Conservation (phyloP, 2,797 vertebrate genomes). For the Heterohyrax brucei region DNA sequence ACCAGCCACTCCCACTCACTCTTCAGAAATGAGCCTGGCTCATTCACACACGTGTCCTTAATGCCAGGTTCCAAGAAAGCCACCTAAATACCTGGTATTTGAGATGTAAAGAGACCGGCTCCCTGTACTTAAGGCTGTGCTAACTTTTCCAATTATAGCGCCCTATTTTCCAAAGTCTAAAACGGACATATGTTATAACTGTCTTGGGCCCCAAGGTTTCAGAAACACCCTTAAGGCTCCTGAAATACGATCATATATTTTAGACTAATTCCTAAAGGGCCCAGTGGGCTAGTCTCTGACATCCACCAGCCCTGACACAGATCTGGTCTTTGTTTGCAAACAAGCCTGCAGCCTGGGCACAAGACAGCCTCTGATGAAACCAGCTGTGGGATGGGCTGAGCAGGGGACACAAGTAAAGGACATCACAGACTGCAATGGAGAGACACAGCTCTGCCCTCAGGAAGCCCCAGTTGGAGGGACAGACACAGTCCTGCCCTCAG, state of each 20-base stretch:
- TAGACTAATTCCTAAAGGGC: slow-evolving; percentile 86
- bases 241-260: slow-evolving; percentile 87
- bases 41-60: slow-evolving; percentile 88
- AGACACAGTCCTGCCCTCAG: background rate
- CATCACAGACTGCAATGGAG: background rate
- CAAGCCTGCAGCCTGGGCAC: background rate
- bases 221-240: slow-evolving; percentile 85
- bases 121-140: slow-evolving; percentile 89
- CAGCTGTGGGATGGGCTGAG: background rate
- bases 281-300: slow-evolving; percentile 71
- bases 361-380: background rate
- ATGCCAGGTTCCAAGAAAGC: slow-evolving; percentile 91
- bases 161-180: slow-evolving; percentile 89
- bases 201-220: slow-evolving; percentile 84
- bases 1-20: background rate
- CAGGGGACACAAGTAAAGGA: background rate
- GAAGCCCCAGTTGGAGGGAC: background rate
- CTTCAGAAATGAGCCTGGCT: slow-evolving; percentile 84
- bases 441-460: background rate
- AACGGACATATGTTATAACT: slow-evolving; percentile 88
- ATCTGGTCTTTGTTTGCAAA: slow-evolving; percentile 71
- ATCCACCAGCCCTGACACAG: slow-evolving; percentile 68
- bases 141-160: slow-evolving; percentile 91
- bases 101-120: slow-evolving; percentile 89
- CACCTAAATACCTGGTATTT: slow-evolving; percentile 91